Base-by-base conservation (phyloP, 2,888 invertebrate species). In the Pandemis heparana region DNA sequence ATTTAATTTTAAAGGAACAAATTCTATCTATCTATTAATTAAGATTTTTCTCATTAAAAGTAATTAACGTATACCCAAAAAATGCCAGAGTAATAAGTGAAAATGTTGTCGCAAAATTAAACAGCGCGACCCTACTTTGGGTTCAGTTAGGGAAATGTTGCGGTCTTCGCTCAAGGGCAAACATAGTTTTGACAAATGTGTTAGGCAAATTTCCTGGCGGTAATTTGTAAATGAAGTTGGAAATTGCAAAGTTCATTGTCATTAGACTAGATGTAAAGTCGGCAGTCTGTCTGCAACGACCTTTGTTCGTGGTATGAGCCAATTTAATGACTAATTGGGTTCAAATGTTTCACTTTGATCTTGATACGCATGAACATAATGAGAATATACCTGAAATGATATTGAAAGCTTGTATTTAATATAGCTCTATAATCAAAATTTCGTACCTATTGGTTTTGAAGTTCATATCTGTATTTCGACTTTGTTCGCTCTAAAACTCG, bases 141-240 rank as follows among this genome's bases (percentile, higher is more conserved):
- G 67, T 39, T 63, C 39, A 32, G 59, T 62, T 60, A 38, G 63
- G 48, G 23, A 66, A 71, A 72, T 61, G 74, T 70, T 76, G 76
- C 72, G 72, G 72, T 65, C 32, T 48, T 65, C 46, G 48, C 73
- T 62, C 62, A 62, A 46, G 75, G 65, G 67, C 65, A 75, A 68
- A 74, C 70, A 75, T 75, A 76, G 76, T 78, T 79, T 77, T 78
- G 76, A 77, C 78, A 80, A 79, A 80, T 79, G 78, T 76, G 75
- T 76, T 75, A 68, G 66, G 75, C 69, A 76, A 79, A 77, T 77
- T 78, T 76, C 75, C 71, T 75, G 69, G 73, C 75, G 71, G 75
- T 75, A 76, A 80, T 78, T 71, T 66, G 62, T 76, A 75, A 78
- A 78, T 79, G 75, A 78, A 78, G 77, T 78, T 75, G 56, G 60